Conservation (phyloP, 2,888 invertebrate species). For the Pseudococcus jackbeardsleyi region DNA sequence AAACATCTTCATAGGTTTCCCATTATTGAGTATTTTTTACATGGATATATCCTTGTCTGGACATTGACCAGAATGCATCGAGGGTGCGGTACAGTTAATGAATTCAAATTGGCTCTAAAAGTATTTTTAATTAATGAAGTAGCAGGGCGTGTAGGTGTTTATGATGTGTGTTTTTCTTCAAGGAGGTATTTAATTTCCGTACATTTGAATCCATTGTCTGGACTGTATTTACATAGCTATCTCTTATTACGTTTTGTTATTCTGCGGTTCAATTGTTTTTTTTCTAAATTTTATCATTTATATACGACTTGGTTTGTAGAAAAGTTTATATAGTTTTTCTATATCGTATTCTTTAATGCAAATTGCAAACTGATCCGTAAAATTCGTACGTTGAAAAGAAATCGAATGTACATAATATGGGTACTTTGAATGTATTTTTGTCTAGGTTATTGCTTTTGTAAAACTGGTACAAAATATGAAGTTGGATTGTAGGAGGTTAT, state of each 20-base stretch:
- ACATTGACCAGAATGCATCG: neutral
- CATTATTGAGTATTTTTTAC: neutral
- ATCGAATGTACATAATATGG: neutral
- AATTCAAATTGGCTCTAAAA: constrained; percentile 14
- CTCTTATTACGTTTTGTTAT: neutral
- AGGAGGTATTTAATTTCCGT: constrained; percentile 20
- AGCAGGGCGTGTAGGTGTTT: neutral
- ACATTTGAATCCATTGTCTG: neutral
- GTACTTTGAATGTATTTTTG: neutral
- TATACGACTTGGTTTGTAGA: neutral
- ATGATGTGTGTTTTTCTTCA: neutral
- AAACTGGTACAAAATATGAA: neutral
- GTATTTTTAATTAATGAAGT: constrained; percentile 3
- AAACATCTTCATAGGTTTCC: constrained; percentile 16
- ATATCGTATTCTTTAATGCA: neutral
- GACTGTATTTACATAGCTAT: neutral
- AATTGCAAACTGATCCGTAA: neutral
- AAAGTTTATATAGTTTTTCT: neutral
- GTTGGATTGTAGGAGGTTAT: neutral
- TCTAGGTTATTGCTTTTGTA: neutral
- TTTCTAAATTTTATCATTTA: neutral
- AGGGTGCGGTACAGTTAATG: neutral
- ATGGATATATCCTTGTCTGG: neutral
- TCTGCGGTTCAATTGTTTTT: neutral
- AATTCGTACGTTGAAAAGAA: neutral